Evolutionary conservation across 2,113 vertebrate genomes (phyloP), one percentile per base, ranked within the genome.

Genomic region (Anguilla japonica): DNA sequence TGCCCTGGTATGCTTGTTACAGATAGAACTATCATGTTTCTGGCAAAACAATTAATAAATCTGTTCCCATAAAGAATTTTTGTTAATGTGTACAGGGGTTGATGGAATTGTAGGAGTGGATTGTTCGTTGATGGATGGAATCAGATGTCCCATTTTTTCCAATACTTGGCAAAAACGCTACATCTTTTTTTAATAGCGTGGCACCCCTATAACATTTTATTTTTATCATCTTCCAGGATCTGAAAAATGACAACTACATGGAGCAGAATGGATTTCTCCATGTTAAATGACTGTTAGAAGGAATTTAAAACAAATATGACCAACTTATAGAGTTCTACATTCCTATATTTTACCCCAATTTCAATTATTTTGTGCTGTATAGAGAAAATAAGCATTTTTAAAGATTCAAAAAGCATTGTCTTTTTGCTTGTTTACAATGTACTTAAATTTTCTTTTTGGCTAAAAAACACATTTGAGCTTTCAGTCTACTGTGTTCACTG

Each of bases 321-420:
- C 94, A 94, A 95, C 95, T 96, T 96, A 50, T 71, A 80, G 84
- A 80, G 79, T 81, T 96, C 94, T 95, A 95, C 94, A 95, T 95
- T 96, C 93, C 93, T 96, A 96, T 96, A 96, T 96, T 96, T 95
- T 96, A 96, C 95, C 92, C 96, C 94, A 94, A 91, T 95, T 97
- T 95, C 92, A 96, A 97, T 96, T 97, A 95, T 97, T 96, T 97
- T 94, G 97, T 96, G 97, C 96, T 97, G 97, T 97, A 96, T 96
- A 94, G 96, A 96, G 96, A 95, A 95, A 91, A 86, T 83, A 88
- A 63, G 83, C 91, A 94, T 95, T 95, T 94, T 95, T 94, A 94
- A 95, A 95, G 93, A 95, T 95, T 92, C 93, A 93, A 92, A 95
- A 95, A 93, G 90, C 91, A 93, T 94, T 92, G 93, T 94, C 93